Evolutionary conservation across 2,797 vertebrate species (phyloP).

Genomic region (Otolemur crassicaudatus): DNA sequence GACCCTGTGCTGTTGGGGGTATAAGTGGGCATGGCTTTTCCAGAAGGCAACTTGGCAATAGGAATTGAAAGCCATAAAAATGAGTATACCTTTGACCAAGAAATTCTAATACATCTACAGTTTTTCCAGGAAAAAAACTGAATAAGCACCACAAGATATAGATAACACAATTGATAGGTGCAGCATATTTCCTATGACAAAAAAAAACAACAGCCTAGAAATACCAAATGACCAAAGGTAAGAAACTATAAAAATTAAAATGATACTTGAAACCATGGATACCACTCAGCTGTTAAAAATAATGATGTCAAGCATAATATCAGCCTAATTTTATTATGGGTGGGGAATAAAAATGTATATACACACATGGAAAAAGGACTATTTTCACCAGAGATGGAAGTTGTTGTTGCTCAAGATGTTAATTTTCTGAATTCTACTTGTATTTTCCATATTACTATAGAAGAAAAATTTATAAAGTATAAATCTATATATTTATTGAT

Average conservation of each 20-base stretch:
- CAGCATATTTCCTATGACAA: background rate
- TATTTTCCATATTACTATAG: constrained; percentile 21
- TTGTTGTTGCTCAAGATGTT: background rate
- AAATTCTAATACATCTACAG: background rate
- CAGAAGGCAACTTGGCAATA: background rate
- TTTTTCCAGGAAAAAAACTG: background rate
- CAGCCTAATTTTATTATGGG: background rate
- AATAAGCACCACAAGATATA: background rate
- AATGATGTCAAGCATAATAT: background rate
- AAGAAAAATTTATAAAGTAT: constrained; percentile 32
- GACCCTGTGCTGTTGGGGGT: background rate
- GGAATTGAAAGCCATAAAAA: background rate
- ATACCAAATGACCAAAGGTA: background rate
- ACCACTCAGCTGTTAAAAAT: background rate
- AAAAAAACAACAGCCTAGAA: background rate
- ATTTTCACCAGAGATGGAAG: constrained; percentile 33
- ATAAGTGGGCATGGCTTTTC: background rate
- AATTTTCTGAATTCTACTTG: constrained; percentile 44
- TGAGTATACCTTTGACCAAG: background rate
- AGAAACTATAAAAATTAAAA: background rate
- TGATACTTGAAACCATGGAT: background rate
- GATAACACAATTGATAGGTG: background rate
- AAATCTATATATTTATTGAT: background rate
- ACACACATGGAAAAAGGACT: background rate
- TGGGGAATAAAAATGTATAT: background rate